Conservation (phyloP, 2,113 vertebrate species). For the Rhagologus leucostigma region DNA sequence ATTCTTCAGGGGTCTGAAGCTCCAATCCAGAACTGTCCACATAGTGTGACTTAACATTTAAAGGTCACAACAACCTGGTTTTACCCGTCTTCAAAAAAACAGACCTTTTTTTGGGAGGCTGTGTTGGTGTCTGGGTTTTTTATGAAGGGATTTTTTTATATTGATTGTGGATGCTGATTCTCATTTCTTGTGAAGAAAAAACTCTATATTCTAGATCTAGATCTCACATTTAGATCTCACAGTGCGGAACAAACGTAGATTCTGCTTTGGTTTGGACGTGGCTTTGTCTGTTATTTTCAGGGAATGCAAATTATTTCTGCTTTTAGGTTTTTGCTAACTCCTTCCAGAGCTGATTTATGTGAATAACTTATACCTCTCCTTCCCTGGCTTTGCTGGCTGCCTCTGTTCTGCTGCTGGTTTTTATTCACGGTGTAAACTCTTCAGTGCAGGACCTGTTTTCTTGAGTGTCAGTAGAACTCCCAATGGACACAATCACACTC, state of each 20-base stretch:
- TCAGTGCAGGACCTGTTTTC: not conserved
- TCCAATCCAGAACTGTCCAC: not conserved
- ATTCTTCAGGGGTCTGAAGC: not conserved
- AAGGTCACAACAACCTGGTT: not conserved
- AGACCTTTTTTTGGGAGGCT: accelerated
- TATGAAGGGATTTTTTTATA: not conserved
- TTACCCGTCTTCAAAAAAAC: not conserved
- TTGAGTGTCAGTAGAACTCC: not conserved
- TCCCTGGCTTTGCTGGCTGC: not conserved
- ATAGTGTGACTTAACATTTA: not conserved
- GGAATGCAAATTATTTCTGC: not conserved
- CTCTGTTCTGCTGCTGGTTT: not conserved
- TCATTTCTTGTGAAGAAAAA: not conserved
- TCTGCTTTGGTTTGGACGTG: not conserved
- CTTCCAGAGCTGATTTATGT: not conserved
- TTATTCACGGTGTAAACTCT: not conserved
- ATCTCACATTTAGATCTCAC: not conserved
- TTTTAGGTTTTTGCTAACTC: not conserved
- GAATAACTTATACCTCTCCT: not conserved
- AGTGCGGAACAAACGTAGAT: not conserved
- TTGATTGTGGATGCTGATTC: not conserved
- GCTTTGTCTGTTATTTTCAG: not conserved
- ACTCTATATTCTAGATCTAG: not conserved
- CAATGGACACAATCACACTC: not conserved
- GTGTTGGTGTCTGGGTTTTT: not conserved